Evolutionary conservation across 2,797 vertebrate species (phyloP).

Genomic region (Varecia variegata): DNA sequence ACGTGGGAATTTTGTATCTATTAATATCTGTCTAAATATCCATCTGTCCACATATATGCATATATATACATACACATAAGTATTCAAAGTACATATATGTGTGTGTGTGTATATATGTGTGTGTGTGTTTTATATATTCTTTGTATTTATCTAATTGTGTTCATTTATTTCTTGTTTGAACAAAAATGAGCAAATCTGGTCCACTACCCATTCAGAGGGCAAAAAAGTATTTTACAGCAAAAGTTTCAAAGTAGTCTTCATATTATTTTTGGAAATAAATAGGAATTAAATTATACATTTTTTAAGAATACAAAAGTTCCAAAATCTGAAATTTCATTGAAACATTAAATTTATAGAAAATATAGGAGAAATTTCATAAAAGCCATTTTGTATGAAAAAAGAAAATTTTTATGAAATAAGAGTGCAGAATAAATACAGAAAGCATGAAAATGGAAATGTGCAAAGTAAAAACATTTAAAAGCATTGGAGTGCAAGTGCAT

Average conservation of each 20-base stretch:
- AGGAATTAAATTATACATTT: background rate
- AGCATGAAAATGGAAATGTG: background rate
- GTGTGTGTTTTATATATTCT: background rate
- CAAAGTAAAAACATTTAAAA: slow-evolving; percentile 6
- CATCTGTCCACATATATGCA: too few species aligned
- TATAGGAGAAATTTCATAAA: background rate
- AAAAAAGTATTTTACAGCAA: background rate
- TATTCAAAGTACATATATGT: background rate
- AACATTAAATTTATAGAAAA: background rate
- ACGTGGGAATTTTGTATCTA: background rate
- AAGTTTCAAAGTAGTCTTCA: background rate
- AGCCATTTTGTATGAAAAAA: background rate
- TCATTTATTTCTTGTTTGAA: slow-evolving; percentile 38
- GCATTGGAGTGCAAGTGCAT: background rate
- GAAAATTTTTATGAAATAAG: background rate
- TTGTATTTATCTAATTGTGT: background rate
- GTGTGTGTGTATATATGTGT: background rate
- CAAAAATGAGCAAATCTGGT: background rate
- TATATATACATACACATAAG: background rate
- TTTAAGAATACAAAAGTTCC: background rate
- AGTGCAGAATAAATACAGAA: background rate
- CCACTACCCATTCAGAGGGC: background rate
- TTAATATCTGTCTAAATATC: background rate
- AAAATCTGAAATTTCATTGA: slow-evolving; percentile 7
- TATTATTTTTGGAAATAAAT: background rate